Base-by-base conservation (phyloP, 2,888 invertebrate species). In the Lasiommata megera region DNA sequence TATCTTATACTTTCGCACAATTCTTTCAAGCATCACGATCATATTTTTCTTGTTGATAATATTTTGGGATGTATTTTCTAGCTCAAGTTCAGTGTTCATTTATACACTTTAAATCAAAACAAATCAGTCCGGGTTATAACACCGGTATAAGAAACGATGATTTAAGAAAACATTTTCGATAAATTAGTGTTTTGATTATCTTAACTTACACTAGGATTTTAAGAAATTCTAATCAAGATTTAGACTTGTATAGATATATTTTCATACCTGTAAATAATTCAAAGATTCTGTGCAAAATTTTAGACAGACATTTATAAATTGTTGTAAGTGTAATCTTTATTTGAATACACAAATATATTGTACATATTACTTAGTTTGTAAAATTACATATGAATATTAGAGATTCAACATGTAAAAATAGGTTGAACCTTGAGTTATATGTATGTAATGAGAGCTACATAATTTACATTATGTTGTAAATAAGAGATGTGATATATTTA, bases 401-500 rank as follows among this genome's bases (percentile, higher is more conserved):
- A 43, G 43, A 23, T 43, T 43, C 43, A 43, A 28, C 12, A 5
- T 7, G 12, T 23, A n/a, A 41, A 6, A 5, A 18, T 16, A 41
- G 1, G 1, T 43, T 44, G 29, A 44, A 44, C 9, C 9, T 44
- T 28, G 28, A 14, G 0, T 16, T 2, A 28, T 5, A 46, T 1
- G 23, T 5, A 46, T 1, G 23, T 29, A 28, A 1, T 11, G 7
- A 31, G n/a, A 31, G 29, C 29, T 31, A 6, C 29, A 9, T 23
- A 6, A 5, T 23, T 1, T 29, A 31, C 11, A 46, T 29, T 46
- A 16, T 46, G 29, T 46, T 31, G 46, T 46, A 46, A 46, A 46
- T 46, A 46, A 46, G 29, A 31, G 46, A 46, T 46, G 46, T 46
- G 46, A 46, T 46, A 31, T 46, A 46, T 46, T 29, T 9, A 31